Conservation (phyloP, 1,140 invertebrate genomes). For the Bombus difficillimus region DNA sequence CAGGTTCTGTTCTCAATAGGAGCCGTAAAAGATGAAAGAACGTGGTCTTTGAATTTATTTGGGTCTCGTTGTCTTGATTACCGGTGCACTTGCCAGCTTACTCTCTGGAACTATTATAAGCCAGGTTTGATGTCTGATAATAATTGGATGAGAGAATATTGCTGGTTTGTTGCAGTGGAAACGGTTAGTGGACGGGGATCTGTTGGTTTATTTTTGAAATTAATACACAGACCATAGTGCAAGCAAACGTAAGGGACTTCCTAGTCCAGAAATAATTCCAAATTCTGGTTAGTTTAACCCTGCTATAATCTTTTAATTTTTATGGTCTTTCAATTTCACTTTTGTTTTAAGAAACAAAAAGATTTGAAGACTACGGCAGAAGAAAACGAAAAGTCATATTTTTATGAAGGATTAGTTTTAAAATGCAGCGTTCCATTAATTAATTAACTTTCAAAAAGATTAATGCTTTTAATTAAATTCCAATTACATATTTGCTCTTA, state of each 20-base stretch:
- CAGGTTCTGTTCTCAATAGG: not conserved
- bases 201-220: slow-evolving; percentile 6
- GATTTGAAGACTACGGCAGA: no score
- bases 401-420: no score
- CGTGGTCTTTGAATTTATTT: not conserved
- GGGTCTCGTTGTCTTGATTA: not conserved
- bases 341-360: not conserved
- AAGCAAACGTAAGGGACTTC: not conserved
- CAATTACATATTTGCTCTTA: no score
- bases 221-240: not conserved
- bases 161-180: not conserved
- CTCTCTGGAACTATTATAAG: not conserved
- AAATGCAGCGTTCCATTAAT: no score
- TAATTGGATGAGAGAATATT: not conserved
- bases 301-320: not conserved
- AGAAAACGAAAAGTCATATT: no score
- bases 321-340: not conserved
- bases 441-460: no score
- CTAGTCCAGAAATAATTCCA: not conserved
- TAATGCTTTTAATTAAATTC: no score
- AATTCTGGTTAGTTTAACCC: not conserved
- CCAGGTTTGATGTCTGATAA: not conserved
- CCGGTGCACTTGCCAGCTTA: not conserved
- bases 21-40: not conserved
- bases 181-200: no score